These are phyloP conservation scores for Ennomos quercinarius DNA, from an alignment of 2,888 invertebrate species.

Conservation along the genomic window DNA sequence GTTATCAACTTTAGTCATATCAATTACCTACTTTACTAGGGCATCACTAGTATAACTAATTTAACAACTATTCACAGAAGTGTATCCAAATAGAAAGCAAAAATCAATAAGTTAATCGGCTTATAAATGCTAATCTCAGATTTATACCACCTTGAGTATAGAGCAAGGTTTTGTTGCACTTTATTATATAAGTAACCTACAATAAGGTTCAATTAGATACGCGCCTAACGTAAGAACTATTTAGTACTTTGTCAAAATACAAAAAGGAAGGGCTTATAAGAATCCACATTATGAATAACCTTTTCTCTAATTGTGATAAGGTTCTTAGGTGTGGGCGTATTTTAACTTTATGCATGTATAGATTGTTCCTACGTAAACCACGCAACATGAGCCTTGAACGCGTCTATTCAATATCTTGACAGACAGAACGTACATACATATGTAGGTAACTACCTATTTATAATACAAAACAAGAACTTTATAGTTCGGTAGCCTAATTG, in stretches of 20 bases:
- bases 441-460: constrained; percentile 7
- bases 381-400: constrained; percentile 60
- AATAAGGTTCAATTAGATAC: not conserved
- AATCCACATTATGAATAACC: not conserved
- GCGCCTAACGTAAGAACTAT: not conserved
- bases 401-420: constrained; percentile 49
- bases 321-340: not conserved
- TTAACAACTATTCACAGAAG: too few relatives aligned
- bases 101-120: too few relatives aligned
- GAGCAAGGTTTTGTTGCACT: constrained; percentile 45
- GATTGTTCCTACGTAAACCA: constrained; percentile 39
- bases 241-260: constrained; percentile 3
- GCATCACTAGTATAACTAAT: not conserved
- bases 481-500: constrained; percentile 2
- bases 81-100: too few relatives aligned
- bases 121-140: constrained; percentile 1
- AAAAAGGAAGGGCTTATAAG: not conserved
- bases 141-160: constrained; percentile 46
- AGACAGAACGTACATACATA: constrained; percentile 21
- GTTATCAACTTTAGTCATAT: too few relatives aligned
- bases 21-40: not conserved
- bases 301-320: constrained; percentile 1
- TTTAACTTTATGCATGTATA: too few relatives aligned
- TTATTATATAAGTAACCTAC: not conserved
- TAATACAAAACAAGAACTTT: constrained; percentile 19